Percentiles rank a stretch among this genome's conserved stretches.
phyloP scores from a whole-genome alignment of 2,113 vertebrate genomes.

The Sorex araneus region DNA sequence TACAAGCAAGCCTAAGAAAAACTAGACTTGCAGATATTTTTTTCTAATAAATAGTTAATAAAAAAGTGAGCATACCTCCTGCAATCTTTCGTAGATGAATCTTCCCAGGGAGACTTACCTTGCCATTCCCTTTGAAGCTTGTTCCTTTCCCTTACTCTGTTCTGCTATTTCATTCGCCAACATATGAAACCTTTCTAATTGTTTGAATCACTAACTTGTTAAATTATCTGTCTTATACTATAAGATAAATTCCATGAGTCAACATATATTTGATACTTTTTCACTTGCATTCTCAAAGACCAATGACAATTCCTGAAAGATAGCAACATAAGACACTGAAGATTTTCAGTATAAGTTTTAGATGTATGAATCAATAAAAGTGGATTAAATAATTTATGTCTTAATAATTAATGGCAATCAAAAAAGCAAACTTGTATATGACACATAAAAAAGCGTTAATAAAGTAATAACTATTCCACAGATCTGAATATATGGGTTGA shows the following conservation, averaged over 20 bases:
- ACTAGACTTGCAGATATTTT: no score
- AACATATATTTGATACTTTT: not conserved
- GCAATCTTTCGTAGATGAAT: no score
- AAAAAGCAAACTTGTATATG: not conserved
- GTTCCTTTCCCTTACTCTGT: not conserved
- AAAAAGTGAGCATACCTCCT: no score
- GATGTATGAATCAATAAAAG: not conserved
- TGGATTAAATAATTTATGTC: not conserved
- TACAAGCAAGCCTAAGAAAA: not conserved
- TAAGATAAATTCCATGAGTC: not conserved
- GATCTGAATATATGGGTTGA: not conserved
- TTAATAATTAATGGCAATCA: not conserved
- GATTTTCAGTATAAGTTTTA: not conserved
- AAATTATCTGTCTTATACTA: not conserved
- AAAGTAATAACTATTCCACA: no score
- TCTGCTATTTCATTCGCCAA: not conserved
- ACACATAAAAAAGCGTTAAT: not conserved
- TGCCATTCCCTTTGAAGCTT: not conserved
- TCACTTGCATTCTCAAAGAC: not conserved
- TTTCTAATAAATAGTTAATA: no score
- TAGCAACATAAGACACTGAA: not conserved
- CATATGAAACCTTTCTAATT: not conserved
- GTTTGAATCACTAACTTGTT: not conserved
- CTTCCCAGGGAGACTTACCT: not conserved
- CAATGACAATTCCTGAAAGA: not conserved